phyloP scores from a whole-genome alignment of 2,797 vertebrate species.

The Pampus argenteus region DNA sequence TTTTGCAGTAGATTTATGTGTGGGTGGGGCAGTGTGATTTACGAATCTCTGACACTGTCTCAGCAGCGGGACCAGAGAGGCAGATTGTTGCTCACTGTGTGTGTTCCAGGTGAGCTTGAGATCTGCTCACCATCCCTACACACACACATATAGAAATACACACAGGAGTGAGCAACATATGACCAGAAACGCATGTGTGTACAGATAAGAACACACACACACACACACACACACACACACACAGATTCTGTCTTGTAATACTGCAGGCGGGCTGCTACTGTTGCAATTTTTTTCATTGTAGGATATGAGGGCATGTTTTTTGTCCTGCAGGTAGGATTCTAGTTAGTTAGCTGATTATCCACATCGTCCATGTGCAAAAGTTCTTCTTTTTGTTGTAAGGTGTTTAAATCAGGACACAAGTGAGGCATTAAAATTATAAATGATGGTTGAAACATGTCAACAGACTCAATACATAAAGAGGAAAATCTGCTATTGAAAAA shows the following conservation, averaged over 20 bases:
- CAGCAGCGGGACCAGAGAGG: slow-evolving; percentile 67
- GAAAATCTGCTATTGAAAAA: background rate
- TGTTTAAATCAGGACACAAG: slow-evolving; percentile 21
- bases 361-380: too few species aligned
- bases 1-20: slow-evolving; percentile 77
- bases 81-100: slow-evolving; percentile 68
- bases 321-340: background rate
- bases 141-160: slow-evolving; percentile 25
- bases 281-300: slow-evolving; percentile 43
- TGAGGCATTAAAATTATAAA: slow-evolving; percentile 11
- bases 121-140: slow-evolving; percentile 73
- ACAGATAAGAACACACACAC: background rate
- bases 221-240: slow-evolving; percentile 1
- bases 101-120: slow-evolving; percentile 88
- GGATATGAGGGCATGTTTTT: slow-evolving; percentile 3
- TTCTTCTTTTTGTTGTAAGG: slow-evolving; percentile 5
- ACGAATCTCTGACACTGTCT: slow-evolving; percentile 76
- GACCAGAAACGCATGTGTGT: slow-evolving; percentile 4
- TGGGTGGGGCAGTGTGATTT: slow-evolving; percentile 79
- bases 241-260: slow-evolving; percentile 23
- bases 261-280: slow-evolving; percentile 31
- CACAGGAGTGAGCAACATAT: background rate
- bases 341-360: background rate
- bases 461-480: slow-evolving; percentile 14
- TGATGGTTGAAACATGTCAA: slow-evolving; percentile 26